phyloP scores from a whole-genome alignment of 1,140 invertebrate genomes.

The Drosophila ironensis region DNA sequence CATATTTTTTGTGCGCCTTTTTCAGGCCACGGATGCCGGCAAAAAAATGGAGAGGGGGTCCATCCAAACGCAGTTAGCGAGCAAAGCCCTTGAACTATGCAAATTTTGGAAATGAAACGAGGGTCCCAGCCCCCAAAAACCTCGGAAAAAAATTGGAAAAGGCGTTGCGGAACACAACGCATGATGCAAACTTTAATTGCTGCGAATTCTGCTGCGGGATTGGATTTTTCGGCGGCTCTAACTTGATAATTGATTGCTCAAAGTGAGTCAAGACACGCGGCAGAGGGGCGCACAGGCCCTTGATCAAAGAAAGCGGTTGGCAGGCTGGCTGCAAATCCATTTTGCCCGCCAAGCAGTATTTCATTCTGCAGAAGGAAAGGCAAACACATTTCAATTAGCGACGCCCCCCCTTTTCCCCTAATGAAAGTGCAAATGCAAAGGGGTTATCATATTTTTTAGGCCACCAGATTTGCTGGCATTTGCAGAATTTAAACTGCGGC shows the following conservation, averaged over 20 bases:
- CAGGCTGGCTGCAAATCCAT: not conserved
- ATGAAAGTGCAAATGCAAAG: constrained; percentile 28
- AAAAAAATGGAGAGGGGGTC: constrained; percentile 7
- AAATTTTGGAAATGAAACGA: constrained; percentile 66
- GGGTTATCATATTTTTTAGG: not conserved
- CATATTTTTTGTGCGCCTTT: constrained; percentile 32
- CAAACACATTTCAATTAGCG: constrained; percentile 61
- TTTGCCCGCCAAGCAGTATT: constrained; percentile 27
- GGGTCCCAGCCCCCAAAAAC: no score
- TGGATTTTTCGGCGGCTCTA: constrained; percentile 52
- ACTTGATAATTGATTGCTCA: constrained; percentile 62
- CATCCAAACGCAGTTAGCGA: constrained; percentile 52
- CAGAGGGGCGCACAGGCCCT: not conserved
- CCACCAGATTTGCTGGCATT: constrained; percentile 31
- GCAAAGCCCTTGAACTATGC: constrained; percentile 71
- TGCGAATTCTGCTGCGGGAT: constrained; percentile 44
- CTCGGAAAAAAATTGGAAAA: not conserved
- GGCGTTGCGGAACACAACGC: constrained; percentile 16
- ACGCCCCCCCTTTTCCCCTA: constrained; percentile 9
- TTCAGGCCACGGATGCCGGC: constrained; percentile 4
- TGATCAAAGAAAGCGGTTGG: constrained; percentile 18
- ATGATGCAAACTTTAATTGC: constrained; percentile 62
- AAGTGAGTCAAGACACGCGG: constrained; percentile 21
- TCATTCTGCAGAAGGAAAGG: constrained; percentile 18
- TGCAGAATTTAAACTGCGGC: constrained; percentile 41